Evolutionary conservation across 2,797 vertebrate species (phyloP).

Genomic region (Leptoclinus maculatus): DNA sequence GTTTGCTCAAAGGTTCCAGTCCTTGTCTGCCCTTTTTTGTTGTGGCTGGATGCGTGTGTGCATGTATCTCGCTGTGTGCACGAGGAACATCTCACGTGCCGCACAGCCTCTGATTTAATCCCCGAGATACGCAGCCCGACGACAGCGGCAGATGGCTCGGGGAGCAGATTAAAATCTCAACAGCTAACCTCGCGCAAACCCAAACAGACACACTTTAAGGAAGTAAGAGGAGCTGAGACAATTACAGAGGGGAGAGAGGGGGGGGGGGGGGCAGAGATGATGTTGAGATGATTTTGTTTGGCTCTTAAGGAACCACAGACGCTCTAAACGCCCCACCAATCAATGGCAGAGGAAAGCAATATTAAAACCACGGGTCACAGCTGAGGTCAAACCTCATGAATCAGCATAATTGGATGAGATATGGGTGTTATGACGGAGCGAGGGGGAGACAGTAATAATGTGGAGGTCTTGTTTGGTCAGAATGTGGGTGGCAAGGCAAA

Average conservation of each 20-base stretch:
- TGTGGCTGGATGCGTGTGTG: constrained; percentile 33
- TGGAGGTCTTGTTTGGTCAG: constrained; percentile 22
- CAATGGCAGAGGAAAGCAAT: constrained; percentile 11
- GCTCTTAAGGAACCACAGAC: constrained; percentile 33
- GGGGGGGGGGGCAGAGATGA: not conserved
- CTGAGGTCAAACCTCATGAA: constrained; percentile 48
- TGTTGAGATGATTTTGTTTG: constrained; percentile 17
- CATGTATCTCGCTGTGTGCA: constrained; percentile 16
- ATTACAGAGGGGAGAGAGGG: constrained; percentile 21
- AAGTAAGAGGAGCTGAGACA: constrained; percentile 53
- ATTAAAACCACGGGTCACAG: constrained; percentile 39
- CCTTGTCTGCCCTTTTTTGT: constrained; percentile 38
- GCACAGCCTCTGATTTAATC: constrained; percentile 62
- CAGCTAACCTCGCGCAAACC: constrained; percentile 63
- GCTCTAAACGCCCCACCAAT: constrained; percentile 10
- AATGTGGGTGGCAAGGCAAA: constrained; percentile 26
- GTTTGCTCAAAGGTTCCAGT: constrained; percentile 15
- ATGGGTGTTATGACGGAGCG: constrained; percentile 26
- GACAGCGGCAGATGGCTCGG: constrained; percentile 74
- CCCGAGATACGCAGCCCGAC: constrained; percentile 55
- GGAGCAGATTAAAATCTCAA: constrained; percentile 81
- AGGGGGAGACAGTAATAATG: constrained; percentile 10
- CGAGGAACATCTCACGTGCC: constrained; percentile 44
- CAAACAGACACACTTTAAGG: constrained; percentile 60
- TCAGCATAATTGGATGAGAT: constrained; percentile 45